These are phyloP conservation scores for Mactromeris polynyma DNA, from an alignment of 2,888 invertebrate genomes.

Conservation along the genomic window DNA sequence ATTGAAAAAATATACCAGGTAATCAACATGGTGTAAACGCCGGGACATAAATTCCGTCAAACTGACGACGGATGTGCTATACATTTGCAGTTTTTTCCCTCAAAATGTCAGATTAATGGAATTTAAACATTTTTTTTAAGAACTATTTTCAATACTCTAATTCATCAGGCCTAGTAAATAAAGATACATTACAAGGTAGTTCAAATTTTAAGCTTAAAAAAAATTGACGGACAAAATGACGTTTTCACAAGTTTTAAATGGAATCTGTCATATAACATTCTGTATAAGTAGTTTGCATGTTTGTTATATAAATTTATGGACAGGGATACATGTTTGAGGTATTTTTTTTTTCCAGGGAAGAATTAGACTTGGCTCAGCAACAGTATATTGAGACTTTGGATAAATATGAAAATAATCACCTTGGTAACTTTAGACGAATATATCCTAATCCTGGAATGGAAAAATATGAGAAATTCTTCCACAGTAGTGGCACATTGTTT, in stretches of 20 bases:
- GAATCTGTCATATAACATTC: slow-evolving; percentile 25
- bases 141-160: neutral
- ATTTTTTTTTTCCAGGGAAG: slow-evolving; percentile 82
- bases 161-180: slow-evolving; percentile 25
- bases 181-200: slow-evolving; percentile 38
- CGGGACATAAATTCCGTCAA: slow-evolving; percentile 40
- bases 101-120: slow-evolving; percentile 40
- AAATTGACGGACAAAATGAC: slow-evolving; percentile 49
- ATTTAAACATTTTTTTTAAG: slow-evolving; percentile 42
- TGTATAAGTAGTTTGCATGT: too few relatives aligned
- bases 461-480: slow-evolving; percentile 87
- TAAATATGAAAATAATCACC: slow-evolving; percentile 85
- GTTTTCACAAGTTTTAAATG: slow-evolving; percentile 41
- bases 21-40: slow-evolving; percentile 33
- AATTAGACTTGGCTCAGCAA: slow-evolving; percentile 85
- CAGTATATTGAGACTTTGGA: slow-evolving; percentile 85
- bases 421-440: slow-evolving; percentile 87
- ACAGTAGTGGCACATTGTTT: slow-evolving; percentile 87
- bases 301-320: neutral
- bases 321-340: neutral
- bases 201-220: slow-evolving; percentile 34
- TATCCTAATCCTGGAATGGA: slow-evolving; percentile 84
- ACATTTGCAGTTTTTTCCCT: slow-evolving; percentile 32
- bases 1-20: slow-evolving; percentile 33
- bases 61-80: slow-evolving; percentile 27